Conservation (phyloP, 2,888 invertebrate species). For the Elmis aenea region DNA sequence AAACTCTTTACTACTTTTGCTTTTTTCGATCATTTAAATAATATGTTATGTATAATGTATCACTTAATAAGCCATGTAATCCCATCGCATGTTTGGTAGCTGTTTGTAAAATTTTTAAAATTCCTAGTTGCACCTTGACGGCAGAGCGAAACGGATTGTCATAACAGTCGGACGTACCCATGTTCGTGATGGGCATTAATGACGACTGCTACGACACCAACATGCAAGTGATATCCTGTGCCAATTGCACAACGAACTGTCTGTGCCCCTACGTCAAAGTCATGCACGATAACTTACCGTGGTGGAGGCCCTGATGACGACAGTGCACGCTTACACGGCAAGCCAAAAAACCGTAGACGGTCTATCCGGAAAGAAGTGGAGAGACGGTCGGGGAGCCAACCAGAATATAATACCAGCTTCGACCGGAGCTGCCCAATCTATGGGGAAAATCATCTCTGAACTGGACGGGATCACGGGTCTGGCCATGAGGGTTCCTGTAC, state of each 20-base stretch:
- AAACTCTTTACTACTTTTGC: too few species aligned
- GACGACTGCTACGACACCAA: conserved; percentile 56
- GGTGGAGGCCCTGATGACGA: conserved; percentile 70
- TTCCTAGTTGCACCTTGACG: conserved; percentile 39
- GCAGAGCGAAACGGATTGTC: conserved; percentile 39
- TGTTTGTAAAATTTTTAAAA: too few species aligned
- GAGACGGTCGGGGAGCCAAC: conserved; percentile 64
- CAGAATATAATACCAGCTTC: conserved; percentile 73
- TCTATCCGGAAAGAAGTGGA: conserved; percentile 52
- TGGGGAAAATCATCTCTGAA: conserved; percentile 77
- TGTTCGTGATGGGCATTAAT: conserved; percentile 72
- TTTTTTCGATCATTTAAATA: too few species aligned
- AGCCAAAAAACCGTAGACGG: conserved; percentile 76
- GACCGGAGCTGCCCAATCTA: conserved; percentile 74
- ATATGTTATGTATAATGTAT: too few species aligned
- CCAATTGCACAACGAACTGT: conserved; percentile 83
- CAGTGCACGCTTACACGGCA: conserved; percentile 74
- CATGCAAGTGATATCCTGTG: conserved; percentile 64
- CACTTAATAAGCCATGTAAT: too few species aligned
- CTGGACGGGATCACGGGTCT: conserved; percentile 71
- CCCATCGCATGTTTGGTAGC: too few species aligned
- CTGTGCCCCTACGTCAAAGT: conserved; percentile 76
- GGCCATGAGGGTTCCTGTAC: conserved; percentile 75
- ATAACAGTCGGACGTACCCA: conserved; percentile 65
- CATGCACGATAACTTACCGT: conserved; percentile 67